Conservation (phyloP, 2,113 vertebrate species). For the Chlorocebus sabaeus region DNA sequence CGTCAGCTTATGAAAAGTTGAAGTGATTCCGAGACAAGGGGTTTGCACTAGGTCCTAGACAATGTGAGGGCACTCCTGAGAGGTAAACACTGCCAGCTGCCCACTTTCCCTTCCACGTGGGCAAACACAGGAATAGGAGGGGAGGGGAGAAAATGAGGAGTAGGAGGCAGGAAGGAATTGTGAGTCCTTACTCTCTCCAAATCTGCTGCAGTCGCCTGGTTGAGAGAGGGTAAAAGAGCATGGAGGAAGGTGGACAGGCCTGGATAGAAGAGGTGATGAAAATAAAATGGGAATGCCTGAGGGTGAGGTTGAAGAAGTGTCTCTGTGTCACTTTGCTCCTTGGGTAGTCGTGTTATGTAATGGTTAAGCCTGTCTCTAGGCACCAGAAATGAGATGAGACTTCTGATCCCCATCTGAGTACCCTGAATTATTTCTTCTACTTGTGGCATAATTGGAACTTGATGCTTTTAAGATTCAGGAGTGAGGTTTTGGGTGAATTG, state of each 20-base stretch:
- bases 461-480: not conserved
- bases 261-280: not conserved
- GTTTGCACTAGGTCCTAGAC: not conserved
- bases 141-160: not conserved
- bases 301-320: not conserved
- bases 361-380: not conserved
- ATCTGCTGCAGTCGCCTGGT: not conserved
- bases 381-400: not conserved
- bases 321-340: too few species aligned
- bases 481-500: not conserved
- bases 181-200: not conserved
- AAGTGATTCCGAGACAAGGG: not conserved
- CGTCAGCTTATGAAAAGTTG: not conserved
- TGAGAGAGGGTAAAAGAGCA: not conserved
- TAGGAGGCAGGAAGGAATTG: not conserved
- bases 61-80: not conserved
- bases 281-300: rapidly evolving
- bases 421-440: not conserved
- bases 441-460: not conserved
- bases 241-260: not conserved
- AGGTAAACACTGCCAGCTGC: not conserved
- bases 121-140: not conserved
- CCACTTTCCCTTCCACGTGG: not conserved
- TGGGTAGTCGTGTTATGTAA: not conserved
- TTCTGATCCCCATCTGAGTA: not conserved